Base-by-base conservation (phyloP, 1,140 invertebrate genomes). In the Drosophila nannoptera region DNA sequence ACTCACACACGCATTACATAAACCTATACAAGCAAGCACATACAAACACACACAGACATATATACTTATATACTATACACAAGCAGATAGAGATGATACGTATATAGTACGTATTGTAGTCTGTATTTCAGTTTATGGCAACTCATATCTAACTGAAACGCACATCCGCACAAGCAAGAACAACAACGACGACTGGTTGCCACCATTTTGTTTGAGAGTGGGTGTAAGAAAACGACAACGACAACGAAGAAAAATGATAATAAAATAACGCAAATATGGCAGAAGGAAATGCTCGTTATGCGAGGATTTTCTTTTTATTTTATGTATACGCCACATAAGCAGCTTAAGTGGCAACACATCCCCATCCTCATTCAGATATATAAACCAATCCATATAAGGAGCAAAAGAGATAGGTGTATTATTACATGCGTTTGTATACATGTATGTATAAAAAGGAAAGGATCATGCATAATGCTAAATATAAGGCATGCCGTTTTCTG, bases 211-310 rank as follows among this genome's bases (percentile, higher is more conserved):
- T 59, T 9, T 53, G 38, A 36, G 53, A 43, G 46, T 46, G 40
- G 56, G 40, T 64, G 53, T 48, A 60, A 54, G 59, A 59, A 60
- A 58, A 76, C 63, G 52, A 63, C 48, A 43, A 48, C 43, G 36
- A 67, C 50, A 43, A 40, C 59, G 45, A 73, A 71, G 63, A 84
- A 84, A 77, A 78, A 87, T 81, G 75, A 78, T 84, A 87, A 81
- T 87, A 87, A 87, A 84, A 87, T 87, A 87, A 87, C 84, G 73
- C 84, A 87, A 87, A 87, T 87, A 87, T 87, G 84, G 84, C 71
- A 71, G 80, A 84, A 75, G 73, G 81, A 84, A 84, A 78, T 73
- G 80, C 78, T 81, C 78, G 78, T 82, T 82, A 82, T 82, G 70
- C 42, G 66, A 78, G 78, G 75, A 83, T 78, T 83, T 83, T 61